Conservation (phyloP, 1,140 invertebrate genomes). For the Drosophila murphyi region DNA sequence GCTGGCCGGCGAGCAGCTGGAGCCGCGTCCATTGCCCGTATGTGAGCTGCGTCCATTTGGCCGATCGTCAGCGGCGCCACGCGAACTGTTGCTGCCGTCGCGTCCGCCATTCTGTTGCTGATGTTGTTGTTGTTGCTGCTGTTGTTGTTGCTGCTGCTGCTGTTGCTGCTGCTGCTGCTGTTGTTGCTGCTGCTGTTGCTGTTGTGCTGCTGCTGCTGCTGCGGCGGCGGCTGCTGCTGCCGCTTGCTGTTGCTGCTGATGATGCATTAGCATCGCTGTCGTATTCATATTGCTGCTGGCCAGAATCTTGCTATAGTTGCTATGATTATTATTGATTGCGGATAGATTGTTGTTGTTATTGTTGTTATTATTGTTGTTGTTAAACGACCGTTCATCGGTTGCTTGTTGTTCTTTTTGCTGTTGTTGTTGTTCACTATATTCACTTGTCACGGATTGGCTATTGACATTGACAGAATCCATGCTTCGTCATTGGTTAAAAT, state of each 20-base stretch:
- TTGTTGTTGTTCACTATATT: slow-evolving; percentile 86
- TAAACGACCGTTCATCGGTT: slow-evolving; percentile 85
- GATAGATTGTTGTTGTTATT: slow-evolving; percentile 65
- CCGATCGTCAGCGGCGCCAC: slow-evolving; percentile 73
- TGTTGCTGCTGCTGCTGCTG: slow-evolving; percentile 49
- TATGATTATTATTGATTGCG: slow-evolving; percentile 11
- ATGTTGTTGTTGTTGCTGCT: slow-evolving; percentile 63
- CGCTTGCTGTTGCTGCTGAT: slow-evolving; percentile 77
- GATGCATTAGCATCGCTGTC: slow-evolving; percentile 82
- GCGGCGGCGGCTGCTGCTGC: slow-evolving; percentile 64
- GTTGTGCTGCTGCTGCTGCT: slow-evolving; percentile 53
- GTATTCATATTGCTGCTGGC: slow-evolving; percentile 84
- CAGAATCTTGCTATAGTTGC: slow-evolving; percentile 61
- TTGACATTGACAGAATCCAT: slow-evolving; percentile 88
- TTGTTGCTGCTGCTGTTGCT: slow-evolving; percentile 47
- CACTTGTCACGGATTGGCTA: slow-evolving; percentile 88
- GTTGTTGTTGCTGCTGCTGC: slow-evolving; percentile 55
- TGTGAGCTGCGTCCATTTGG: slow-evolving; percentile 75
- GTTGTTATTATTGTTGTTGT: slow-evolving; percentile 77
- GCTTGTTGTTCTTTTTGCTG: slow-evolving; percentile 84
- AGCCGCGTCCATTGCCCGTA: slow-evolving; percentile 72
- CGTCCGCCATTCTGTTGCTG: slow-evolving; percentile 83
- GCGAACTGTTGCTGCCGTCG: slow-evolving; percentile 75
- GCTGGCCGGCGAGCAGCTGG: slow-evolving; percentile 86
- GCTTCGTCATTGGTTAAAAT: slow-evolving; percentile 71